Conservation (phyloP, 2,797 vertebrate species). For the Smutsia gigantea region DNA sequence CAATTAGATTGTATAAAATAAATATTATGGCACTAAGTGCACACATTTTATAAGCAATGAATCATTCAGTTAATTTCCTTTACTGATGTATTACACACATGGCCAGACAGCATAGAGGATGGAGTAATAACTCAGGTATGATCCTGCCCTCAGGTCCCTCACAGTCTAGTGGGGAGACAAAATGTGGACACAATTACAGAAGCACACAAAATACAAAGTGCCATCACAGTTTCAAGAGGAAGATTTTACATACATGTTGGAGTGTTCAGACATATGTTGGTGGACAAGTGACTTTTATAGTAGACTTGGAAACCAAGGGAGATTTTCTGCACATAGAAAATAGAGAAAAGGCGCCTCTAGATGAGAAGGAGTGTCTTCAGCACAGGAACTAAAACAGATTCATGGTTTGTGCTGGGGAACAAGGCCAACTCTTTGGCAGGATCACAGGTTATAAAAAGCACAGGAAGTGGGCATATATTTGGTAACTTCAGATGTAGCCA, state of each 20-base stretch:
- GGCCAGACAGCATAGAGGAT: neutral
- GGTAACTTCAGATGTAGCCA: neutral
- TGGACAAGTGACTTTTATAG: neutral
- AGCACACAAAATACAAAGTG: neutral
- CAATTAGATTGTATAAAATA: slow-evolving; percentile 10
- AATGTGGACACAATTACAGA: neutral
- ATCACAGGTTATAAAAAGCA: neutral
- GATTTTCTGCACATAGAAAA: neutral
- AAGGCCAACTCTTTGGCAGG: neutral
- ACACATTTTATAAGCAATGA: neutral
- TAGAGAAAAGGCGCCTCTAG: neutral
- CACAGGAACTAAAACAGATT: neutral
- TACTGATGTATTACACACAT: neutral
- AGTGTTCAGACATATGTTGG: neutral
- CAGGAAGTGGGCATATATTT: accelerated
- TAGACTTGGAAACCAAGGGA: neutral
- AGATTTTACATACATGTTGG: neutral
- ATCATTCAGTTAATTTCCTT: neutral
- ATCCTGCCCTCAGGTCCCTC: neutral
- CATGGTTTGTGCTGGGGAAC: neutral
- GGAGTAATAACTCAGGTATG: neutral
- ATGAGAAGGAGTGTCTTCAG: neutral
- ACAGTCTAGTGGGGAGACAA: neutral
- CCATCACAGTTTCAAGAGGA: neutral
- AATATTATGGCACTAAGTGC: neutral